phyloP scores from a whole-genome alignment of 2,888 invertebrate species.

The Ernsta delagoae region DNA sequence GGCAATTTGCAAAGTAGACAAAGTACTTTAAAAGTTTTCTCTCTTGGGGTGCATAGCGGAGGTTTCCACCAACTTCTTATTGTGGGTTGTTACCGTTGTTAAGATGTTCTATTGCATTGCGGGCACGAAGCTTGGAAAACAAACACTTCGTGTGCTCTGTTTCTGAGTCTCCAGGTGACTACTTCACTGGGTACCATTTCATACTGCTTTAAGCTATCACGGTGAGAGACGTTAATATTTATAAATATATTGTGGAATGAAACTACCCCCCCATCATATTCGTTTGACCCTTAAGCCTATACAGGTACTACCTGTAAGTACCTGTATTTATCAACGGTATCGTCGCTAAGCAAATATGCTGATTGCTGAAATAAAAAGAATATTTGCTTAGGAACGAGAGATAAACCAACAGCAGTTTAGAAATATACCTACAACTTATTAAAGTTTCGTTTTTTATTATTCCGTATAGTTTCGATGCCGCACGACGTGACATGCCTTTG shows the following conservation, averaged over 20 bases:
- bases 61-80: conserved; percentile 39
- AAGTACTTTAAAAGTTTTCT: conserved; percentile 71
- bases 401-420: no score
- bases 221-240: no score
- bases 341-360: no score
- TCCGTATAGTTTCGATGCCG: conserved; percentile 22
- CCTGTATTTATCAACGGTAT: no score
- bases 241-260: no score
- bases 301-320: no score
- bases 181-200: background rate
- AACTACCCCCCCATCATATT: no score
- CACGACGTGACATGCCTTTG: conserved; percentile 28
- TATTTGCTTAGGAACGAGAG: no score
- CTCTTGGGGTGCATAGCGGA: conserved; percentile 63
- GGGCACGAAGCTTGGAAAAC: conserved; percentile 3
- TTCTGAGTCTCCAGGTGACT: background rate
- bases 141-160: conserved; percentile 1
- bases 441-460: conserved; percentile 24
- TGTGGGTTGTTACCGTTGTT: conserved; percentile 13
- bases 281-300: no score
- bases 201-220: background rate
- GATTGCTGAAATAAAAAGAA: no score
- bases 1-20: conserved; percentile 63
- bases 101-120: conserved; percentile 14
- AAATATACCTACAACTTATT: background rate